Base-by-base conservation (phyloP, 2,888 invertebrate species). In the Heliconius ethilla region DNA sequence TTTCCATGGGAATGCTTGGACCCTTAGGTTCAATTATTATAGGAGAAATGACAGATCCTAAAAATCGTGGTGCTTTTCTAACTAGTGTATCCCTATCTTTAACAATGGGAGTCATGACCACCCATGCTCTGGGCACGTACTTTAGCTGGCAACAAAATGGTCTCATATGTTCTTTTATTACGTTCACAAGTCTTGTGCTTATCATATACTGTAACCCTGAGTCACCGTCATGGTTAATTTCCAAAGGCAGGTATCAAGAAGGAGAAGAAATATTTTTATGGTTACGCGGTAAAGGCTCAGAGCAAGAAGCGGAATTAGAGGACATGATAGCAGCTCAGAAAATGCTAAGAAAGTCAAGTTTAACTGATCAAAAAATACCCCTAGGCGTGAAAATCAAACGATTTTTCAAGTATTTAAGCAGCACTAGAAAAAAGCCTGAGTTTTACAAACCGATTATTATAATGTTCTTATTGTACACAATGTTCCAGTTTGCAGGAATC, bases 401-500 rank as follows among this genome's bases (percentile, higher is more conserved):
- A 10, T 86, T 86, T 25, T 87, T 88, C 72, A 85, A 84, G 77
- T 90, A 91, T 78, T 82, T 93, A 1, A 85, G 82, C 13, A 83
- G 83, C 5, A 91, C 92, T 2, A 84, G 90, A 1, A 88, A 86
- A 62, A 93, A 93, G 62, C 95, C 95, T 0, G 95, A 95, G 83
- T 96, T 96, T 85, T 91, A 95, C 78, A 95, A 95, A 83, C 96
- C 96, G 1, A 91, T 96, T 9, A 86, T 91, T 0, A 95, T 96
- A 70, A 95, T 97, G 89, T 93, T 95, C 77, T 91, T 95, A 1
- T 90, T 96, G 75, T 96, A 97, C 82, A 94, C 95, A 0, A 95
- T 96, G 85, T 96, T 96, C 83, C 97, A 97, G 85, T 95, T 97
- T 79, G 95, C 96, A 37, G 97, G 97, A 0, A 95, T 96, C 13